These are phyloP conservation scores for Pipistrellus nathusii DNA, from an alignment of 2,797 vertebrate species.

Conservation along the genomic window DNA sequence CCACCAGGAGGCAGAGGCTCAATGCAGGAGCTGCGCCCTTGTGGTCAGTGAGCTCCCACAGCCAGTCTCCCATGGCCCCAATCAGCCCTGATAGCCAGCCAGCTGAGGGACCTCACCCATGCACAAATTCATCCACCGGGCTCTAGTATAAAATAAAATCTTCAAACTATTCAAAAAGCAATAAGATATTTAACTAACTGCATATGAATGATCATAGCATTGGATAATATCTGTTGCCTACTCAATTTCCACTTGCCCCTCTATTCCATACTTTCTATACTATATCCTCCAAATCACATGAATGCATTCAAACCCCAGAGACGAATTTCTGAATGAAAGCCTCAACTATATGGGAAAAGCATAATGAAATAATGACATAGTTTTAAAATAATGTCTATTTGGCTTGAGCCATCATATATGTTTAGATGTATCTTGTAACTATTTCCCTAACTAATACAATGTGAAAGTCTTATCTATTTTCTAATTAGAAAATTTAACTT, in stretches of 20 bases:
- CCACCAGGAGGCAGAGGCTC: too few species aligned
- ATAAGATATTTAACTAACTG: not conserved
- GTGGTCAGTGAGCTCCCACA: too few species aligned
- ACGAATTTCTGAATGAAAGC: not conserved
- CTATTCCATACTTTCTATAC: not conserved
- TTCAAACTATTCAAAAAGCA: not conserved
- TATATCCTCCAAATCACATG: not conserved
- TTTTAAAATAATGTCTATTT: not conserved
- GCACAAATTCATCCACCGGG: too few species aligned
- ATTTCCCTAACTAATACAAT: not conserved
- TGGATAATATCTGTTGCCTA: not conserved
- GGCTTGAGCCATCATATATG: not conserved
- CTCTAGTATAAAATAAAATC: not conserved
- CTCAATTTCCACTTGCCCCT: not conserved
- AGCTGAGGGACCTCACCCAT: too few species aligned
- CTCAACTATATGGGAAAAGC: not conserved
- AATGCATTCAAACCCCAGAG: not conserved
- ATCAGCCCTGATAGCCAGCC: too few species aligned
- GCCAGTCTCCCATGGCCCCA: too few species aligned
- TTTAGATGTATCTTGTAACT: not conserved
- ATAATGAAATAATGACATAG: not conserved
- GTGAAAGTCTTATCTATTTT: not conserved
- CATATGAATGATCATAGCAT: not conserved
- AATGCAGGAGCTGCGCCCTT: too few species aligned
- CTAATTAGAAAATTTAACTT: not conserved